Percentiles rank a stretch among this genome's conserved stretches.
These are phyloP conservation scores for Battus philenor DNA, from an alignment of 1,140 invertebrate species.

Conservation along the genomic window DNA sequence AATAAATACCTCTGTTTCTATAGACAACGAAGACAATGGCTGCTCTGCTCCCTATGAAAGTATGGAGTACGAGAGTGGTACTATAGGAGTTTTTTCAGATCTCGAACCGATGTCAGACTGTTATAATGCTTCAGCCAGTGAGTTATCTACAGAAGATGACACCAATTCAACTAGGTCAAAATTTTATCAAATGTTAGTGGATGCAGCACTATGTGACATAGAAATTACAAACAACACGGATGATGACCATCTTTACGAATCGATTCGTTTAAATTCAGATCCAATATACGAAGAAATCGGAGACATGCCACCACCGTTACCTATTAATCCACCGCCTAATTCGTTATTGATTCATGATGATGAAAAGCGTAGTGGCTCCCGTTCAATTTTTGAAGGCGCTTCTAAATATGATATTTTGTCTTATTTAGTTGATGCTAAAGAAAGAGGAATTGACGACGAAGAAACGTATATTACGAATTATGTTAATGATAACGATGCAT, in stretches of 20 bases:
- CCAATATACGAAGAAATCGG: constrained; percentile 93
- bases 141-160: constrained; percentile 78
- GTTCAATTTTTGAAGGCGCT: constrained; percentile 88
- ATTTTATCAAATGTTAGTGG: constrained; percentile 82
- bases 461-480: constrained; percentile 78
- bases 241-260: constrained; percentile 86
- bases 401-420: constrained; percentile 93
- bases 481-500: constrained; percentile 74
- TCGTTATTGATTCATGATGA: constrained; percentile 76
- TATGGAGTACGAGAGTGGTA: constrained; percentile 76
- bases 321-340: constrained; percentile 82
- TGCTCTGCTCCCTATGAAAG: constrained; percentile 77
- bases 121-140: constrained; percentile 80
- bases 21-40: constrained; percentile 60
- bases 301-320: constrained; percentile 86
- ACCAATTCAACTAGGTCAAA: constrained; percentile 78
- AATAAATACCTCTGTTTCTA: constrained; percentile 31
- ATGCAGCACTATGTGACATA: constrained; percentile 79
- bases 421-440: constrained; percentile 90
- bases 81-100: constrained; percentile 70
- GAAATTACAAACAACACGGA: constrained; percentile 78
- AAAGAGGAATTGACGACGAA: constrained; percentile 81
- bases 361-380: constrained; percentile 79
- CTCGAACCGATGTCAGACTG: constrained; percentile 79
- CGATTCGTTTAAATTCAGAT: constrained; percentile 84